Evolutionary conservation across 2,888 invertebrate genomes (phyloP).

Genomic region (Yponomeuta sedellus): DNA sequence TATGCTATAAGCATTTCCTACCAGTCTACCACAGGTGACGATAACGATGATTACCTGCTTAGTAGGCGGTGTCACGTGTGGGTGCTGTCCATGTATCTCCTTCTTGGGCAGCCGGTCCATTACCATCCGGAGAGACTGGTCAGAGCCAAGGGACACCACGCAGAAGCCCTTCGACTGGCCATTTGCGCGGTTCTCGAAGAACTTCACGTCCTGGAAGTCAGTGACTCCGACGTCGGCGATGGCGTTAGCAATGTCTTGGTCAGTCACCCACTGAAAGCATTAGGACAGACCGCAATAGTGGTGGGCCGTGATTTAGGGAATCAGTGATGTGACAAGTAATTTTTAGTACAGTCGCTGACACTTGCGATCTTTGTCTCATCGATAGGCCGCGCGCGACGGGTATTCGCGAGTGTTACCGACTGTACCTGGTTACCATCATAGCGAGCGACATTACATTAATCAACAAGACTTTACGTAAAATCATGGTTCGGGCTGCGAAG

Average conservation of each 20-base stretch:
- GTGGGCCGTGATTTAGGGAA: neutral
- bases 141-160: slow-evolving; percentile 95
- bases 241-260: slow-evolving; percentile 96
- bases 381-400: no score
- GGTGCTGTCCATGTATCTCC: slow-evolving; percentile 96
- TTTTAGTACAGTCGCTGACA: no score
- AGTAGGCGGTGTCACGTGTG: slow-evolving; percentile 95
- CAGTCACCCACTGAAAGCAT: slow-evolving; percentile 95
- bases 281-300: neutral
- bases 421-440: no score
- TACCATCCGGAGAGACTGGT: slow-evolving; percentile 90
- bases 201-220: slow-evolving; percentile 98
- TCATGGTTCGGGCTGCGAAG: no score
- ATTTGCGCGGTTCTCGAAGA: slow-evolving; percentile 99
- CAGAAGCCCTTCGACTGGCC: slow-evolving; percentile 99
- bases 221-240: slow-evolving; percentile 90
- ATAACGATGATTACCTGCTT: slow-evolving; percentile 81
- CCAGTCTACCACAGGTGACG: no score
- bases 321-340: neutral
- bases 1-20: no score
- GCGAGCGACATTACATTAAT: no score
- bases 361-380: no score
- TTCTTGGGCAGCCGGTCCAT: slow-evolving; percentile 97
- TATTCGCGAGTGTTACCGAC: no score
- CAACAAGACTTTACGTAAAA: no score